Base-by-base conservation (phyloP, 2,888 invertebrate genomes). In the Lepidocyrtoides sp. region DNA sequence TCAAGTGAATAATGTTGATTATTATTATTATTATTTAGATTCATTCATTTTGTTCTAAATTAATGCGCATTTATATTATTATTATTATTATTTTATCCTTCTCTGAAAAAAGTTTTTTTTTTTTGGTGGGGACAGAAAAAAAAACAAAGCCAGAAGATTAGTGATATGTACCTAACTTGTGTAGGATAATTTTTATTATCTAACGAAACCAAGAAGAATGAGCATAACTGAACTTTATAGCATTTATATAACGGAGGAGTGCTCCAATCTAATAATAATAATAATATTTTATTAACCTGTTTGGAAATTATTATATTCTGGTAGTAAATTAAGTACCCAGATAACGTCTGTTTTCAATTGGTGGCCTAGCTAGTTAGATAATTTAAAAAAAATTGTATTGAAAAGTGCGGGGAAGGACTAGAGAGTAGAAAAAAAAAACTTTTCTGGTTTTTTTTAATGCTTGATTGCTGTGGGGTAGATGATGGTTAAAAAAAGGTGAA, bases 361-460 rank as follows among this genome's bases (percentile, higher is more conserved):
- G 82, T 82, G 82, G 82, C 82, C 63, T 82, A 48, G 75, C 29
- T 29, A 29, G n/a, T n/a, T n/a, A n/a, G n/a, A n/a, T n/a, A n/a
- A n/a, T n/a, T n/a, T n/a, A n/a, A n/a, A n/a, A n/a, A n/a, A n/a
- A n/a, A n/a, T n/a, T n/a, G n/a, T n/a, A n/a, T n/a, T n/a, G n/a
- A n/a, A n/a, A n/a, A n/a, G n/a, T n/a, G n/a, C n/a, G n/a, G n/a
- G n/a, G n/a, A n/a, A n/a, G n/a, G n/a, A n/a, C n/a, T n/a, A n/a
- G n/a, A n/a, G n/a, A n/a, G n/a, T n/a, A n/a, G n/a, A n/a, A n/a
- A n/a, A n/a, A n/a, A n/a, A n/a, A n/a, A n/a, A n/a, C n/a, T n/a
- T n/a, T n/a, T n/a, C n/a, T n/a, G n/a, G n/a, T n/a, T n/a, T n/a
- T n/a, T n/a, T n/a, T n/a, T n/a, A n/a, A n/a, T n/a, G n/a, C n/a